Evolutionary conservation across 2,888 invertebrate genomes (phyloP), one percentile per base, ranked within the genome.

Genomic region (Morinoia aosen): DNA sequence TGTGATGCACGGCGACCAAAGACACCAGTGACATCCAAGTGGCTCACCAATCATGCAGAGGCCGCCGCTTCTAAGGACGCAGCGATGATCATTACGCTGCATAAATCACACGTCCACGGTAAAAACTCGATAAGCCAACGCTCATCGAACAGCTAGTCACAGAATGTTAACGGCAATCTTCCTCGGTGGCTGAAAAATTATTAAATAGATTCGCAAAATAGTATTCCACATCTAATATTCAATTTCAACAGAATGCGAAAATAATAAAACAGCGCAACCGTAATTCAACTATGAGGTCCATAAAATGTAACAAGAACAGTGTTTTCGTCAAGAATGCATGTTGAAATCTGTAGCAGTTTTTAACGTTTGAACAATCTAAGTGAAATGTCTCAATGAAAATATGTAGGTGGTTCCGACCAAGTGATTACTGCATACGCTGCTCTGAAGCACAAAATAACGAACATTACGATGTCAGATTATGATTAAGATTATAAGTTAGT

Each of bases 1-100:
- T 76, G 76, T 33, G 76, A 76, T 76, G 76, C 90, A 48, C 19
- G 90, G 90, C 11, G 12, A 39, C 39, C 48, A 39, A 93, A 11
- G 58, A 57, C 93, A 93, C 93, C 19, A 19, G 93, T 10, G 57
- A 57, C 93, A 93, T 57, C 93, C 48, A 56, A 57, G 93, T 48
- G 48, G 93, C 93, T 33, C 57, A 93, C 93, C 93, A 93, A 93
- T 93, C 93, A 93, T 11, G 57, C 93, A 8, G 56, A 57, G 90
- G 39, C 90, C 93, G 93, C 48, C 56, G 33, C 57, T 57, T 93
- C 57, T 57, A 57, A 57, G 57, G 93, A 33, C 93, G 25, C 93
- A 90, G 39, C n/a, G 93, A 56, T 33, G 93, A 93, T 93, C 93
- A 93, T 93, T 93, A 93, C 93, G 93, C 93, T 5, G 93, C 93